Evolutionary conservation across 1,140 invertebrate genomes (phyloP).

Genomic region (Cepaea nemoralis): DNA sequence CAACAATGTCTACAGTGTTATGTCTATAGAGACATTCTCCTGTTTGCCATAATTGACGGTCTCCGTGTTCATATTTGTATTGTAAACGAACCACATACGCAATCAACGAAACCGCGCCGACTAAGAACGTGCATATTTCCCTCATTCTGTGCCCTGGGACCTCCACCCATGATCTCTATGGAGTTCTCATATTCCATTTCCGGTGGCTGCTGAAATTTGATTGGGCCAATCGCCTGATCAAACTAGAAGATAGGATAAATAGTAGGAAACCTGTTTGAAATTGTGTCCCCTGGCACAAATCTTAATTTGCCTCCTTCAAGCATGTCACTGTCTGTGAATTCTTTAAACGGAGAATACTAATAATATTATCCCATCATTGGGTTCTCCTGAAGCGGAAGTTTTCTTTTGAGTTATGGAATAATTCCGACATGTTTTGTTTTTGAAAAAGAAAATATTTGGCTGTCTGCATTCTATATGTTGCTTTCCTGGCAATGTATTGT

Average conservation of each 20-base stretch:
- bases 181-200: slow-evolving; percentile 33
- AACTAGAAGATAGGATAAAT: not conserved
- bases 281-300: not conserved
- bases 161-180: not conserved
- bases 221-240: slow-evolving; percentile 20
- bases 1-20: no score
- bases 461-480: not conserved
- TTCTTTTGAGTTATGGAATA: not conserved
- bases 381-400: slow-evolving; percentile 4
- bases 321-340: not conserved
- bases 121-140: slow-evolving; percentile 5
- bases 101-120: not conserved
- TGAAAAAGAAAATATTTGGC: not conserved
- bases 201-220: slow-evolving; percentile 14
- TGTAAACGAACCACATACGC: not conserved
- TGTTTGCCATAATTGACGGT: not conserved
- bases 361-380: not conserved
- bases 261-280: not conserved
- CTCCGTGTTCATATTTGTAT: not conserved
- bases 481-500: not conserved
- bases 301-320: not conserved
- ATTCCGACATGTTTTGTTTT: not conserved
- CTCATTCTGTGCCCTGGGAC: not conserved
- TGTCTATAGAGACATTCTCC: not conserved
- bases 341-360: not conserved